phyloP scores from a whole-genome alignment of 2,888 invertebrate species.

The Antheraea yamamai region DNA sequence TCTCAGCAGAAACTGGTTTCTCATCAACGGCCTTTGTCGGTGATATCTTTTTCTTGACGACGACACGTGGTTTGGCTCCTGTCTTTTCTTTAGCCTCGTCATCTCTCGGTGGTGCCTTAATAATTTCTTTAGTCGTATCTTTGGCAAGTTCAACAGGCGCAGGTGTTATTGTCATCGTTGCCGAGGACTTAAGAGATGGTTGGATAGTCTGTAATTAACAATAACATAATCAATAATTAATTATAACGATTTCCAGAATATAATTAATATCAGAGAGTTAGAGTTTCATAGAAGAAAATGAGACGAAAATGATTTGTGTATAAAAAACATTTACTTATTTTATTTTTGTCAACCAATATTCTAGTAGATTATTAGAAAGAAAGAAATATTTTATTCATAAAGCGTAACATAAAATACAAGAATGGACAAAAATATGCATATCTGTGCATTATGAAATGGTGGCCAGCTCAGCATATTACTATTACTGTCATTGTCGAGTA shows the following conservation, averaged over 20 bases:
- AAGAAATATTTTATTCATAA: too few relatives aligned
- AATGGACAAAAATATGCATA: too few relatives aligned
- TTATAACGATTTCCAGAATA: neutral
- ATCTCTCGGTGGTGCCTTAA: conserved; percentile 49
- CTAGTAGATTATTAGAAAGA: too few relatives aligned
- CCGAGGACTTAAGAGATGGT: conserved; percentile 67
- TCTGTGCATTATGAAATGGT: too few relatives aligned
- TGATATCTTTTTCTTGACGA: conserved; percentile 53
- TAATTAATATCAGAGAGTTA: neutral
- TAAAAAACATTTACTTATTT: too few relatives aligned
- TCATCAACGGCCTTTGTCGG: conserved; percentile 57
- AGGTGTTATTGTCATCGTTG: conserved; percentile 70
- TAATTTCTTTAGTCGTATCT: conserved; percentile 57
- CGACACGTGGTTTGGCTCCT: conserved; percentile 48
- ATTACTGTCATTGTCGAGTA: too few relatives aligned
- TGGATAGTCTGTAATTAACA: conserved; percentile 43
- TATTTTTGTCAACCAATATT: too few relatives aligned
- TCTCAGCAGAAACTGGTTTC: conserved; percentile 47
- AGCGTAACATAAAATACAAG: too few relatives aligned
- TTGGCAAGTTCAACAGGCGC: conserved; percentile 45
- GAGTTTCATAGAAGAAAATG: neutral
- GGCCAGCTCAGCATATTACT: too few relatives aligned
- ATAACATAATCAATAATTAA: neutral
- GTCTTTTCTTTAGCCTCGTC: conserved; percentile 54
- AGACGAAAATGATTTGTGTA: too few relatives aligned